Evolutionary conservation across 2,113 vertebrate species (phyloP).

Genomic region (Lasiurus borealis): DNA sequence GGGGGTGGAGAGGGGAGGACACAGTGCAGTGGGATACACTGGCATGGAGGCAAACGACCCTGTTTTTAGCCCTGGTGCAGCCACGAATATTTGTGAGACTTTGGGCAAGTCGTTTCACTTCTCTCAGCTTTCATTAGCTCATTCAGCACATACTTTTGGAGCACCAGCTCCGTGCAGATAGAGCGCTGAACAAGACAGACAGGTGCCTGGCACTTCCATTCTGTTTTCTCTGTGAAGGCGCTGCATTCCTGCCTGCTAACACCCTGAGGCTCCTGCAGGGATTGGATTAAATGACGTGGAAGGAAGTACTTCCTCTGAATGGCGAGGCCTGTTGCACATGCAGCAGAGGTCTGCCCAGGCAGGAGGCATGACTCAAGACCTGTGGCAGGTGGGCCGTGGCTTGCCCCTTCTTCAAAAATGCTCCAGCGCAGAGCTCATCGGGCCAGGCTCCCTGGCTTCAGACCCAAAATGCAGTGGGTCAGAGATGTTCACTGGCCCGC

Average conservation of each 20-base stretch:
- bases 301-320: conserved; percentile 10
- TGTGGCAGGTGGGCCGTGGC: background rate
- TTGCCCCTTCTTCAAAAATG: conserved; percentile 19
- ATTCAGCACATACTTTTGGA: background rate
- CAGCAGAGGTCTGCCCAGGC: conserved; percentile 41
- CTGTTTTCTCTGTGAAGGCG: background rate
- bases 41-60: background rate
- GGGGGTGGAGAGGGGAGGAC: accelerated
- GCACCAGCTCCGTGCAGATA: background rate
- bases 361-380: conserved; percentile 32
- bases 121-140: background rate
- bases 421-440: background rate
- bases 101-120: background rate
- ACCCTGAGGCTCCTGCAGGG: background rate
- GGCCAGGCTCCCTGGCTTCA: background rate
- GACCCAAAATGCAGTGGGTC: no score
- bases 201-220: background rate
- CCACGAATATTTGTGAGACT: background rate
- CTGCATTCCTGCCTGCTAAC: background rate
- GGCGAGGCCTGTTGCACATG: background rate
- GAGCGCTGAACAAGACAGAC: background rate
- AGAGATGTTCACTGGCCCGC: background rate
- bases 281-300: background rate
- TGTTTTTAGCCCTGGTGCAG: background rate
- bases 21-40: background rate